Conservation (phyloP, 2,797 vertebrate species). For the Ctenochaetus hawaiiensis region DNA sequence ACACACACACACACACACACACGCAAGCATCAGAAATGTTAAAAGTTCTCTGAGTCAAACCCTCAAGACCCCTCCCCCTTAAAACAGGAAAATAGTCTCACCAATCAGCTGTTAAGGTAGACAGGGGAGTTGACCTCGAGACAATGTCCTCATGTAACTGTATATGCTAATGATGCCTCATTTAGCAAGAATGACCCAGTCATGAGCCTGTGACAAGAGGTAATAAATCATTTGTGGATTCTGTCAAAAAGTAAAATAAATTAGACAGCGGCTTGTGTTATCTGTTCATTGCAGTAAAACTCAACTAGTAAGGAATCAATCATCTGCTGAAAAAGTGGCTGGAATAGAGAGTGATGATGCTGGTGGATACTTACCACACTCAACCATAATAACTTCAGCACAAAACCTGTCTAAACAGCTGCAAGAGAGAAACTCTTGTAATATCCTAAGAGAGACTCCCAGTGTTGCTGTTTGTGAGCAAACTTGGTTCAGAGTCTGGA, state of each 20-base stretch:
- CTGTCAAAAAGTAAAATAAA: slow-evolving; percentile 76
- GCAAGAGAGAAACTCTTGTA: slow-evolving; percentile 20
- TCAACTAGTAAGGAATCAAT: slow-evolving; percentile 45
- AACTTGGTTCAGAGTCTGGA: slow-evolving; percentile 40
- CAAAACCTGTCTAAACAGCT: slow-evolving; percentile 22
- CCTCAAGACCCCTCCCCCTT: slow-evolving; percentile 5
- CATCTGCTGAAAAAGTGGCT: slow-evolving; percentile 11
- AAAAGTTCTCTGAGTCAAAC: slow-evolving; percentile 29
- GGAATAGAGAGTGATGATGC: neutral
- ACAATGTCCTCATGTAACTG: slow-evolving; percentile 52
- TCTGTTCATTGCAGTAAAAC: slow-evolving; percentile 67
- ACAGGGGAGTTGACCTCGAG: slow-evolving; percentile 21
- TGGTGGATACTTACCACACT: slow-evolving; percentile 18
- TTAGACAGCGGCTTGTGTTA: slow-evolving; percentile 65
- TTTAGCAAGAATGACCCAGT: slow-evolving; percentile 71
- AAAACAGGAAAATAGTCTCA: slow-evolving; percentile 16
- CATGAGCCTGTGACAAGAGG: slow-evolving; percentile 61
- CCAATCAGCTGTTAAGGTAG: slow-evolving; percentile 12
- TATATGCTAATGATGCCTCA: slow-evolving; percentile 72
- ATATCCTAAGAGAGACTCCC: slow-evolving; percentile 11
- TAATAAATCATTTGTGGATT: slow-evolving; percentile 79
- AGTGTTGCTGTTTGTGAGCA: slow-evolving; percentile 43
- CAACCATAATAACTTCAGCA: slow-evolving; percentile 10
- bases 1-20: slow-evolving; percentile 17
- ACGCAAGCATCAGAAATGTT: slow-evolving; percentile 5